Evolutionary conservation across 2,113 vertebrate genomes (phyloP).

Genomic region (Marmota monax): DNA sequence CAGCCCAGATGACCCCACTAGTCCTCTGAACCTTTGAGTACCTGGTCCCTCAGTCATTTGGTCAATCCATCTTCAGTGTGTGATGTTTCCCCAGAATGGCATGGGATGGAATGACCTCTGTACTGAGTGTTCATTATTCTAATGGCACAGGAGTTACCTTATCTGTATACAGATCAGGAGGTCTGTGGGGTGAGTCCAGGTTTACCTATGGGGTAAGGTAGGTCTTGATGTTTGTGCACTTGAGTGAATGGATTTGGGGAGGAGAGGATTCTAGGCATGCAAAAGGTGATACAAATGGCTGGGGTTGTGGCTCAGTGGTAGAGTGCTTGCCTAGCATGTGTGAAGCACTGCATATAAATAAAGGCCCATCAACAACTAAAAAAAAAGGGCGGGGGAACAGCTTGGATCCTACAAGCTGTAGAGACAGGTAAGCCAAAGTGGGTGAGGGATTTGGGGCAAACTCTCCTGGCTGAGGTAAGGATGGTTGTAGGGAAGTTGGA

Average conservation of each 20-base stretch:
- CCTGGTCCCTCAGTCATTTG: neutral
- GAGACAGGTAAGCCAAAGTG: neutral
- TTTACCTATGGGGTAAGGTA: neutral
- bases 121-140: neutral
- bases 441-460: neutral
- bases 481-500: neutral
- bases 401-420: neutral
- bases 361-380: too few relatives aligned
- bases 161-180: neutral
- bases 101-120: neutral
- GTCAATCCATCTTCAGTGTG: neutral
- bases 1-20: neutral
- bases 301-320: too few relatives aligned
- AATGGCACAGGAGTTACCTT: fast-evolving
- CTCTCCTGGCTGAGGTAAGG: neutral
- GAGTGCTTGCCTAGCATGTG: too few relatives aligned
- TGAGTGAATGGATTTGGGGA: neutral
- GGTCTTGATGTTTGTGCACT: neutral
- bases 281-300: neutral
- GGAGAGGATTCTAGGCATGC: neutral
- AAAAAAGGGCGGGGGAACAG: too few relatives aligned
- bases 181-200: neutral
- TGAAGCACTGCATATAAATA: too few relatives aligned
- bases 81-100: neutral
- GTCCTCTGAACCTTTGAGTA: neutral